phyloP scores from a whole-genome alignment of 2,113 vertebrate species.

The Labeo rohita region DNA sequence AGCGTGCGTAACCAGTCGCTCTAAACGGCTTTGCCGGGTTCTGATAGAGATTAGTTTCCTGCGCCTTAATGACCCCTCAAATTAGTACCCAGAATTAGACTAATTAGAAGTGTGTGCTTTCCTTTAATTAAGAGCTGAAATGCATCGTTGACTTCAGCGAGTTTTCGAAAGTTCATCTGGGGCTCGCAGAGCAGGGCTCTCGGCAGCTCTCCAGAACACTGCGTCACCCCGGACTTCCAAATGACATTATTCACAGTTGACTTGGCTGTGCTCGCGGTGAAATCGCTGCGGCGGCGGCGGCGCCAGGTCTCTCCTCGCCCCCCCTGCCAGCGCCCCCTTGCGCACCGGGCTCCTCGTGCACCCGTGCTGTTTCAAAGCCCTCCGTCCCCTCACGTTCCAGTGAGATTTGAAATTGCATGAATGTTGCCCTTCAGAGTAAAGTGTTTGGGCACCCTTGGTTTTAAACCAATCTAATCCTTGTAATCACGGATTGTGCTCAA shows the following conservation, averaged over 20 bases:
- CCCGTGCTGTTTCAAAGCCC: neutral
- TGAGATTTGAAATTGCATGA: slow-evolving; percentile 61
- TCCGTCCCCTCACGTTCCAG: slow-evolving; percentile 47
- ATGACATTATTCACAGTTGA: slow-evolving; percentile 65
- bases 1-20: slow-evolving; percentile 34
- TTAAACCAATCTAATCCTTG: slow-evolving; percentile 72
- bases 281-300: slow-evolving; percentile 44
- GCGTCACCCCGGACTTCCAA: slow-evolving; percentile 54
- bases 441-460: slow-evolving; percentile 63
- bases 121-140: slow-evolving; percentile 64
- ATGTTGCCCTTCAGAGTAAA: slow-evolving; percentile 63
- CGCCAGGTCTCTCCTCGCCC: slow-evolving; percentile 16
- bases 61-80: slow-evolving; percentile 61
- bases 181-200: slow-evolving; percentile 45
- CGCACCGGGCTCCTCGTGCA: slow-evolving; percentile 7
- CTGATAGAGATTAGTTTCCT: slow-evolving; percentile 61
- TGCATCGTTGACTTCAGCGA: slow-evolving; percentile 58
- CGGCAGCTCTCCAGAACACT: slow-evolving; percentile 53
- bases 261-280: slow-evolving; percentile 55
- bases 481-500: slow-evolving; percentile 71
- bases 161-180: slow-evolving; percentile 57
- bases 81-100: slow-evolving; percentile 66
- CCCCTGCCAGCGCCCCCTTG: slow-evolving; percentile 10
- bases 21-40: slow-evolving; percentile 47
- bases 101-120: slow-evolving; percentile 68